A percentile compares a stretch with the other conserved stretches of the same genome.
phyloP scores from a whole-genome alignment of 2,797 vertebrate species.

The Hydrocynus forskahlii region DNA sequence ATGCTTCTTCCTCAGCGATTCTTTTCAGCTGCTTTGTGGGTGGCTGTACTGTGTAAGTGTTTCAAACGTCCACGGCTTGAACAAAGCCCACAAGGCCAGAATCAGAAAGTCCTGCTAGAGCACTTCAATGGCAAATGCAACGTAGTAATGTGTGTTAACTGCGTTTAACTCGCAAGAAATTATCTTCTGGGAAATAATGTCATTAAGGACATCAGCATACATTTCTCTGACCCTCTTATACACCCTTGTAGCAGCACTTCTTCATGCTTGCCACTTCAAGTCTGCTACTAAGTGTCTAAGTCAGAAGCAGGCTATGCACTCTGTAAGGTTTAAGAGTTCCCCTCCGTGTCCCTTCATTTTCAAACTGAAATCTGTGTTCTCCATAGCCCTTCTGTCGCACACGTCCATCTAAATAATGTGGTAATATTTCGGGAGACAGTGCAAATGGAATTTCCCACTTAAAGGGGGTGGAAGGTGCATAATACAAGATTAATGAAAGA shows the following conservation, averaged over 20 bases:
- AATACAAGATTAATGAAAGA: too few species aligned
- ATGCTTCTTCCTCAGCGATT: slow-evolving; percentile 1
- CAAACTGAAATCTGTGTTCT: neutral
- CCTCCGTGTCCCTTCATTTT: neutral
- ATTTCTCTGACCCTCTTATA: neutral
- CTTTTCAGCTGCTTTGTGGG: slow-evolving; percentile 23
- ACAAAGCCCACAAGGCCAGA: neutral
- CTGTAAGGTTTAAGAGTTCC: neutral
- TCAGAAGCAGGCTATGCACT: neutral
- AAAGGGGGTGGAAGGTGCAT: too few species aligned
- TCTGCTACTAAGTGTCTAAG: neutral
- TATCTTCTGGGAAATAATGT: neutral
- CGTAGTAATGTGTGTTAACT: slow-evolving; percentile 16
- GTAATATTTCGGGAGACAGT: too few species aligned
- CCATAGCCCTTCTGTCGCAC: neutral
- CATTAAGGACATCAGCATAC: neutral
- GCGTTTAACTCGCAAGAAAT: neutral
- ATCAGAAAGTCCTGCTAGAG: slow-evolving; percentile 2
- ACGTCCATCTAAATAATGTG: too few species aligned
- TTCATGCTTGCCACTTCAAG: neutral
- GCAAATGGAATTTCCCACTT: too few species aligned
- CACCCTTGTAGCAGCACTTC: neutral
- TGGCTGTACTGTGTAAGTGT: neutral
- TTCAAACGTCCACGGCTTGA: neutral
- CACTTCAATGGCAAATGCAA: neutral